phyloP scores from a whole-genome alignment of 2,797 vertebrate species.

The Arnoldichthys spilopterus region DNA sequence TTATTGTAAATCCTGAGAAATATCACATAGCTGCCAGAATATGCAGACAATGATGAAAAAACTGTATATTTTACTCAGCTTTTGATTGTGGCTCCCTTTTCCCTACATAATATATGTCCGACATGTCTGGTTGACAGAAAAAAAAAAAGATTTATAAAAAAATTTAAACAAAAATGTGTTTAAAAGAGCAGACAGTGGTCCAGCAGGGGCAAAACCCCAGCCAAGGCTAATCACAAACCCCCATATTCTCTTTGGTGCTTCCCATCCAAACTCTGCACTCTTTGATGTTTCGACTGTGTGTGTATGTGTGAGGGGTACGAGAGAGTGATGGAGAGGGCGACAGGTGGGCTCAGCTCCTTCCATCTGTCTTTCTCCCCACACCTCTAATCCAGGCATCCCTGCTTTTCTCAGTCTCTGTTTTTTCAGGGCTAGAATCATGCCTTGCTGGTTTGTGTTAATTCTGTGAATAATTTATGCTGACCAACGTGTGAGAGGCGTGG shows the following conservation, averaged over 20 bases:
- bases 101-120: background rate
- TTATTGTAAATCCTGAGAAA: background rate
- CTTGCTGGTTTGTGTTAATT: conserved; percentile 28
- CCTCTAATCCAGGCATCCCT: conserved; percentile 49
- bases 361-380: conserved; percentile 51
- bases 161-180: background rate
- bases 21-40: background rate
- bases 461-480: conserved; percentile 59
- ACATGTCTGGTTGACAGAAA: background rate
- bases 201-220: conserved; percentile 16
- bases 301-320: background rate
- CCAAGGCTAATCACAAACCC: conserved; percentile 47
- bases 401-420: conserved; percentile 48
- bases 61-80: background rate
- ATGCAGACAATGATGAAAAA: background rate
- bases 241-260: conserved; percentile 49
- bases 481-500: conserved; percentile 31
- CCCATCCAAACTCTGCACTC: conserved; percentile 28
- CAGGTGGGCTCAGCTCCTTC: conserved; percentile 42
- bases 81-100: background rate
- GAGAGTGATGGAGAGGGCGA: conserved; percentile 31
- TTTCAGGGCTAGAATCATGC: conserved; percentile 35
- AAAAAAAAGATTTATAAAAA: background rate
- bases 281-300: conserved; percentile 43
- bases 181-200: conserved; percentile 22